Percentiles rank a stretch among this genome's conserved stretches.
These are phyloP conservation scores for Heliocidaris tuberculata DNA, from an alignment of 35 echinoderm and acorn worm species.

Conservation along the genomic window DNA sequence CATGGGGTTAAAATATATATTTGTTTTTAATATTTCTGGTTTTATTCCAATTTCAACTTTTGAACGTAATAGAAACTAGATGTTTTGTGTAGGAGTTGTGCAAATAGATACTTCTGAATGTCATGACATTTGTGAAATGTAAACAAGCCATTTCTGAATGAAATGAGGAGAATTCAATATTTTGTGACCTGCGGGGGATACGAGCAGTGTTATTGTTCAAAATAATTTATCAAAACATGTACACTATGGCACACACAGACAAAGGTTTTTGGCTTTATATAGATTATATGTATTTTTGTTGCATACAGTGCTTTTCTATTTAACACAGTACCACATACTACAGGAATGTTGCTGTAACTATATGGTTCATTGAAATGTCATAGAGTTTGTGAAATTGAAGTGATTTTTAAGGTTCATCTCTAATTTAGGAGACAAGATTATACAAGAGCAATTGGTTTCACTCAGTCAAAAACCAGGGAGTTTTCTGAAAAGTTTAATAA, in stretches of 20 bases:
- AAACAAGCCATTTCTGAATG: not conserved
- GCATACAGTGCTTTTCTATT: not conserved
- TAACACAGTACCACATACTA: not conserved
- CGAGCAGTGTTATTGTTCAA: not conserved
- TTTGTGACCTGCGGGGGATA: not conserved
- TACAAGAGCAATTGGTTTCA: no score
- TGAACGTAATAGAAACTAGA: no score
- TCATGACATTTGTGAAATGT: not conserved
- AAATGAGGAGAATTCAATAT: not conserved
- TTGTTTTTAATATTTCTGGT: no score
- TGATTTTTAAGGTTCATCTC: not conserved
- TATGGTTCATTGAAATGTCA: not conserved
- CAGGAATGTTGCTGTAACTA: not conserved
- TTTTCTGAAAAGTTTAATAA: no score
- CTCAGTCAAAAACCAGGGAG: no score
- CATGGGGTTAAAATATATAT: no score
- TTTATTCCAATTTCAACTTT: no score
- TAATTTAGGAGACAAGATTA: no score
- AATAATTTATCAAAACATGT: not conserved
- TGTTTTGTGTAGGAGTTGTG: not conserved
- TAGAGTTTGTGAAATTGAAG: not conserved
- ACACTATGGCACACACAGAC: not conserved
- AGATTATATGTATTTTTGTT: not conserved
- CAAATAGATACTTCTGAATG: not conserved
- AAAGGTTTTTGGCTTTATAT: not conserved